A percentile compares a stretch with the other conserved stretches of the same genome.
Conservation (phyloP, 2,113 vertebrate genomes). For the Eptesicus fuscus region DNA sequence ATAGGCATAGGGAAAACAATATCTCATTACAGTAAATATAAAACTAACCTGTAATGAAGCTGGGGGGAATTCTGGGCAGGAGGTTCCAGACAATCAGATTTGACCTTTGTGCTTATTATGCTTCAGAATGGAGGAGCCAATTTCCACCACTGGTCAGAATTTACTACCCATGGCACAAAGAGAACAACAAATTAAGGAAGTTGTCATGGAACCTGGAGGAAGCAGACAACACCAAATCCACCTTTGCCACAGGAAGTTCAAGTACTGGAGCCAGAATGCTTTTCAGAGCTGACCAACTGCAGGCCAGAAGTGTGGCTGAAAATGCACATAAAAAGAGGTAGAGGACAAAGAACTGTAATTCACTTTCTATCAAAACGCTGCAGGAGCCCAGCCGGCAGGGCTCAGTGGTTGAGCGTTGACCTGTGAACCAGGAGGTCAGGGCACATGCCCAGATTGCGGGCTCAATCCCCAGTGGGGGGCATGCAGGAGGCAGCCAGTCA, state of each 20-base stretch:
- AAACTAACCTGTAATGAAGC: neutral
- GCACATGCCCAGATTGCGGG: too few relatives aligned
- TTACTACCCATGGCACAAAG: neutral
- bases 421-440: too few relatives aligned
- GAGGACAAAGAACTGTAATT: neutral
- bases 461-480: too few relatives aligned
- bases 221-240: neutral
- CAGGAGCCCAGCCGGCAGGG: neutral
- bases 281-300: neutral
- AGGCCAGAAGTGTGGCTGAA: neutral
- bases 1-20: neutral
- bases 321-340: neutral
- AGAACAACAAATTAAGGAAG: constrained; percentile 54
- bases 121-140: neutral
- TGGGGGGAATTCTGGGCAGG: neutral
- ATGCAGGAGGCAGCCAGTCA: too few relatives aligned
- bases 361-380: neutral
- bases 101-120: neutral
- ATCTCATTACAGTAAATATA: constrained; percentile 18
- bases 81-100: neutral
- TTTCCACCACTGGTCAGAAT: neutral
- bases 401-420: too few relatives aligned
- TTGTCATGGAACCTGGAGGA: neutral
- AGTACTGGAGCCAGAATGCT: neutral
- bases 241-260: neutral